Conservation (phyloP, 2,797 vertebrate genomes). For the Ateles fusciceps region DNA sequence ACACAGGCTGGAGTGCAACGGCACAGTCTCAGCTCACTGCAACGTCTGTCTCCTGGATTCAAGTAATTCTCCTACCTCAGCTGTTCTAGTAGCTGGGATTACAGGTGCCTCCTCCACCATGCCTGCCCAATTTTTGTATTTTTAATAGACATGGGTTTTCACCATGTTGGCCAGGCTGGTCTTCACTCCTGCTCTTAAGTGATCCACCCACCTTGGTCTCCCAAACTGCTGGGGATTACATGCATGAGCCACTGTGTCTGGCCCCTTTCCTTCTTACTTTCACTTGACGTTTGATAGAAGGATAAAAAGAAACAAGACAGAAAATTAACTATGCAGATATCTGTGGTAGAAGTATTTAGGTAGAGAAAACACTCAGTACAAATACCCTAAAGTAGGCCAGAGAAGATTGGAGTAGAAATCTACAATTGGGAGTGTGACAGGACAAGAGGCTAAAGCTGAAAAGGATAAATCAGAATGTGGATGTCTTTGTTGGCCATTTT, state of each 20-base stretch:
- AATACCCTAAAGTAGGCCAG: not conserved
- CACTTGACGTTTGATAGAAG: not conserved
- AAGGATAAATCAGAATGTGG: not conserved
- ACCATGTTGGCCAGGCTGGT: no score
- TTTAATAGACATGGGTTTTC: no score
- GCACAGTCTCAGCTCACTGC: no score
- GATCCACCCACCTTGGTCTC: no score
- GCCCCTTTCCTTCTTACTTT: not conserved
- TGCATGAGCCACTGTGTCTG: accelerated
- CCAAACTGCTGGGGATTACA: no score
- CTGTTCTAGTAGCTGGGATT: no score
- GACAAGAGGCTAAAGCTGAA: not conserved
- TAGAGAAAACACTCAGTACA: not conserved
- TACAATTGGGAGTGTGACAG: not conserved
- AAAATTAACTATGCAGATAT: not conserved
- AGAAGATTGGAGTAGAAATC: not conserved
- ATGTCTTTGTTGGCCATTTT: not conserved
- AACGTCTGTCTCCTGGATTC: no score
- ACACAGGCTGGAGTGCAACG: no score
- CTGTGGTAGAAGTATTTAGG: not conserved
- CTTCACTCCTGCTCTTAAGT: no score
- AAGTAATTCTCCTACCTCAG: no score
- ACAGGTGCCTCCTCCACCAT: no score
- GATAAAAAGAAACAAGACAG: not conserved
- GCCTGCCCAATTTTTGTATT: no score